Evolutionary conservation across 2,113 vertebrate species (phyloP).

Genomic region (Elephas maximus): DNA sequence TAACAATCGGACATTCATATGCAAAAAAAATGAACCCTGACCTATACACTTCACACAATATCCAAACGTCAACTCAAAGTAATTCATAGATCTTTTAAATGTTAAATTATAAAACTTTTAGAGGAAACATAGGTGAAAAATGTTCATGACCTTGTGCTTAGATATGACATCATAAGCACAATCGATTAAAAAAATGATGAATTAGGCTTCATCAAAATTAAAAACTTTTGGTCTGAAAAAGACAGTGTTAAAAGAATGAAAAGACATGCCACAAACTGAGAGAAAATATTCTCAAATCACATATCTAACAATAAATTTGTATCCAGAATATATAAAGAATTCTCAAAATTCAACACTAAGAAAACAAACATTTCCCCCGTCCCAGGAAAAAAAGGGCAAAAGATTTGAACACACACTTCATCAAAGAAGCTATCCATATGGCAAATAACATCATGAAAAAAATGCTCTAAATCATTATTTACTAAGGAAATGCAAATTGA

Average conservation of each 20-base stretch:
- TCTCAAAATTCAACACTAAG: conserved; percentile 17
- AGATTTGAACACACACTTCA: neutral
- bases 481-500: conserved; percentile 11
- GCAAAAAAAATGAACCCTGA: neutral
- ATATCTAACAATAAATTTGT: neutral
- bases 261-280: too few relatives aligned
- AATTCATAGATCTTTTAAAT: neutral
- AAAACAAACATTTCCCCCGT: neutral
- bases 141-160: neutral
- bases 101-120: conserved; percentile 1
- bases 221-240: too few relatives aligned
- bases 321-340: neutral
- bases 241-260: too few relatives aligned
- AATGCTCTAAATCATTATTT: neutral
- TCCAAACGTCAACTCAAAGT: conserved; percentile 6
- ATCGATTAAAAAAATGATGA: neutral
- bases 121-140: neutral
- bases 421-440: neutral
- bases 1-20: neutral
- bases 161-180: neutral
- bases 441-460: neutral
- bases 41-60: neutral
- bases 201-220: too few relatives aligned
- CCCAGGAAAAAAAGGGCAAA: neutral
- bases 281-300: conserved; percentile 11